Conservation (phyloP, 1,140 invertebrate genomes). For the Ganaspis sp. region DNA sequence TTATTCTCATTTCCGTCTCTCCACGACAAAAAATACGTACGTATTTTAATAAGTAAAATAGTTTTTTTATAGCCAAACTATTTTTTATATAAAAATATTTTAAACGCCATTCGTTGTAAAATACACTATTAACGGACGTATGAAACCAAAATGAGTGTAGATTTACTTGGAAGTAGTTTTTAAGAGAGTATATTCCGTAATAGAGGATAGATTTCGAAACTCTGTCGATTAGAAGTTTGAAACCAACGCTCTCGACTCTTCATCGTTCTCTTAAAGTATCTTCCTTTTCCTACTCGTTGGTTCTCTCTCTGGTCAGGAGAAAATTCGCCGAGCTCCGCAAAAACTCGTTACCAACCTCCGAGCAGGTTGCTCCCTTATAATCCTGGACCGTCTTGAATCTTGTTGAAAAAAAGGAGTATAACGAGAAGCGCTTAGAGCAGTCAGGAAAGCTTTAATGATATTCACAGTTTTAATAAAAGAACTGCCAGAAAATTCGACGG, state of each 20-base stretch:
- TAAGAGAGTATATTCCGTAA: not conserved
- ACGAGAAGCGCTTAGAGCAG: slow-evolving; percentile 44
- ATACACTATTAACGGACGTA: too few species aligned
- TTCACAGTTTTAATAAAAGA: slow-evolving; percentile 15
- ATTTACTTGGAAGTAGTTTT: not conserved
- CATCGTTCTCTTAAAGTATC: slow-evolving; percentile 28
- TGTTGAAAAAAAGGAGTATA: slow-evolving; percentile 28
- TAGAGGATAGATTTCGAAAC: slow-evolving; percentile 19
- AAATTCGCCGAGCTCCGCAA: slow-evolving; percentile 26
- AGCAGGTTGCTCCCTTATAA: slow-evolving; percentile 25
- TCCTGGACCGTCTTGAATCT: slow-evolving; percentile 24
- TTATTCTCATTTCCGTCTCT: too few species aligned
- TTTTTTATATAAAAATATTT: too few species aligned
- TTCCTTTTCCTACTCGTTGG: not conserved
- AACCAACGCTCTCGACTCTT: not conserved
- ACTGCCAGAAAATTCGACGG: slow-evolving; percentile 19
- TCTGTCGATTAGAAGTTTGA: slow-evolving; percentile 18
- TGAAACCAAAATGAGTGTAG: not conserved
- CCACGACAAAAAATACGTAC: too few species aligned
- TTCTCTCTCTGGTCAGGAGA: slow-evolving; percentile 11
- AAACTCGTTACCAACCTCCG: slow-evolving; percentile 21
- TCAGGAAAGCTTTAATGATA: slow-evolving; percentile 21
- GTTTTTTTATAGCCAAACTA: too few species aligned
- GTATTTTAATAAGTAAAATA: too few species aligned
- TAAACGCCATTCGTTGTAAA: too few species aligned